Conservation (phyloP, 2,797 vertebrate genomes). For the Rhabdomys pumilio region DNA sequence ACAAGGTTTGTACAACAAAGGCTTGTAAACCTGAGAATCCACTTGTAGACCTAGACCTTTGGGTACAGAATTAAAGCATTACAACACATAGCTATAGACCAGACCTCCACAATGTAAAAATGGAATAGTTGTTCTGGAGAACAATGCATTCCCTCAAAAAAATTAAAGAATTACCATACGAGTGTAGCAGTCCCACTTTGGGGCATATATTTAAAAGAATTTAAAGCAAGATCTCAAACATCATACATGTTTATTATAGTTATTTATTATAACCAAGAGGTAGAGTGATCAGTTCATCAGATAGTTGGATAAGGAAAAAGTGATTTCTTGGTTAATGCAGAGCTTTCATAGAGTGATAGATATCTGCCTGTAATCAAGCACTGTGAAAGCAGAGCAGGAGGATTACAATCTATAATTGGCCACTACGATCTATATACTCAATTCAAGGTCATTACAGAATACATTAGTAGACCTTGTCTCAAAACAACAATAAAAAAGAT, state of each 20-base stretch:
- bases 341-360: neutral
- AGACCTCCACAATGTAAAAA: neutral
- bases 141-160: neutral
- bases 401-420: neutral
- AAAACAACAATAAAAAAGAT: neutral
- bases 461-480: neutral
- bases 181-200: neutral
- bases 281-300: neutral
- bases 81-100: too few relatives aligned
- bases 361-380: neutral
- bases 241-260: slow-evolving; percentile 1
- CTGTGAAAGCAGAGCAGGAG: neutral
- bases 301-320: slow-evolving; percentile 3
- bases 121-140: neutral
- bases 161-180: neutral
- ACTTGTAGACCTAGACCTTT: too few relatives aligned
- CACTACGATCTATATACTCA: neutral
- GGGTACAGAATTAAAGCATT: too few relatives aligned
- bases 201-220: slow-evolving; percentile 1
- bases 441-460: neutral
- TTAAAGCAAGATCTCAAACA: slow-evolving; percentile 25
- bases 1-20: too few relatives aligned
- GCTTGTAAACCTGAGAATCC: too few relatives aligned
- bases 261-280: slow-evolving; percentile 13
- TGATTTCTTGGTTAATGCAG: neutral